Conservation (phyloP, 2,888 invertebrate species). For the Meiosimyza platycephala region DNA sequence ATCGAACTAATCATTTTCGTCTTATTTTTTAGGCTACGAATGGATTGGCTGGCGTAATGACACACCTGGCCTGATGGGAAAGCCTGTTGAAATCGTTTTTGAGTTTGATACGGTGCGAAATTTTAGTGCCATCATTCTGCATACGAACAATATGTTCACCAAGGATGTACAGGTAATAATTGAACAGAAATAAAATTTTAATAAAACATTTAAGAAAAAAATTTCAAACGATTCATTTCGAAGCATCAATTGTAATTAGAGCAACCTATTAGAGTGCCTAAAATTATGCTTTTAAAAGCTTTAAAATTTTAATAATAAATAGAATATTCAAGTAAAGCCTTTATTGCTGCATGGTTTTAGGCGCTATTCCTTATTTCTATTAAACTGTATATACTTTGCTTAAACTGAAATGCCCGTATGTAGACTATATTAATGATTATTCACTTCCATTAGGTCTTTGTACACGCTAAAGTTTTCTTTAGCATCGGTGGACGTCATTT, state of each 20-base stretch:
- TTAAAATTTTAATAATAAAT: neutral
- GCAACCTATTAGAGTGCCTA: neutral
- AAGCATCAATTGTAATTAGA: neutral
- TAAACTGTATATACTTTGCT: too few species aligned
- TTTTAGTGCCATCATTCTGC: constrained; percentile 79
- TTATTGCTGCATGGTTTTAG: too few species aligned
- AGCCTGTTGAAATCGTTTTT: constrained; percentile 80
- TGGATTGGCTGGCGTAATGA: constrained; percentile 88
- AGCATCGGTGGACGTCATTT: constrained; percentile 79
- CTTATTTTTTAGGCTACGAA: constrained; percentile 74
- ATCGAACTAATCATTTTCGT: neutral
- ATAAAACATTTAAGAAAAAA: too few species aligned
- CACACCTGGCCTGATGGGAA: constrained; percentile 72
- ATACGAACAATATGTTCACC: constrained; percentile 81
- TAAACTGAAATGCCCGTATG: too few species aligned
- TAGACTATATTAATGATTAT: too few species aligned
- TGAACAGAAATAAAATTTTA: neutral
- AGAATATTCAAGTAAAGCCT: too few species aligned
- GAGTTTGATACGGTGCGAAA: constrained; percentile 83
- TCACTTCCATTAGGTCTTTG: constrained; percentile 74
- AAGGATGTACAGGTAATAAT: constrained; percentile 79
- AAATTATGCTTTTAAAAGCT: neutral
- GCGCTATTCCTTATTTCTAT: too few species aligned
- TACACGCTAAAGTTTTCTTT: constrained; percentile 80
- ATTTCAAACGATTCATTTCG: too few species aligned